Conservation (phyloP, 2,797 vertebrate species). For the Danio tinwini region DNA sequence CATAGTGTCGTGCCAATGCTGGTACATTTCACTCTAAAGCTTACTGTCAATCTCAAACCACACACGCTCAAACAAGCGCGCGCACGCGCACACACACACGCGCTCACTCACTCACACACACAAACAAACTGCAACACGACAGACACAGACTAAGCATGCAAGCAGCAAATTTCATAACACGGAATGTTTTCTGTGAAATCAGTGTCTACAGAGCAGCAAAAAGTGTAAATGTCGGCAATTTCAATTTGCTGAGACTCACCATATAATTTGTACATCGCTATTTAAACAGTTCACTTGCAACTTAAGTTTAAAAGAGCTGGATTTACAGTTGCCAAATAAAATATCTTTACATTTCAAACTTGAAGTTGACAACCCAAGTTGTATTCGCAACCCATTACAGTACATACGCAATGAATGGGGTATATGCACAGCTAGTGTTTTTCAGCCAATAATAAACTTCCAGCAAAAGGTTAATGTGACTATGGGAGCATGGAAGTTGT, state of each 20-base stretch:
- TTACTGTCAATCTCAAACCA: constrained; percentile 63
- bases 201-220: constrained; percentile 64
- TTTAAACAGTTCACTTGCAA: constrained; percentile 9
- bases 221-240: constrained; percentile 46
- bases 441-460: no score
- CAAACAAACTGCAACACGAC: constrained; percentile 27
- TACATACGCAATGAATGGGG: background rate
- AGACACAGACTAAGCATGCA: constrained; percentile 54
- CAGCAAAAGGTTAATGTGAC: no score
- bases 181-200: constrained; percentile 60
- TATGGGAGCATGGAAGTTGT: no score
- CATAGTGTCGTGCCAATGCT: constrained; percentile 71
- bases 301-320: background rate
- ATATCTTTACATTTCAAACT: constrained; percentile 7
- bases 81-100: constrained; percentile 30
- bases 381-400: background rate
- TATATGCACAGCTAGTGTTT: no score
- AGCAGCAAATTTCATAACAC: constrained; percentile 58
- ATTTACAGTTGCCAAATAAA: background rate
- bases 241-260: constrained; percentile 18
- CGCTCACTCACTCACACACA: constrained; percentile 32
- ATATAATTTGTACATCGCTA: constrained; percentile 19
- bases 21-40: constrained; percentile 68
- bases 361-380: background rate
- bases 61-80: constrained; percentile 5